phyloP scores from a whole-genome alignment of 2,113 vertebrate species.

The Aegithalos caudatus region DNA sequence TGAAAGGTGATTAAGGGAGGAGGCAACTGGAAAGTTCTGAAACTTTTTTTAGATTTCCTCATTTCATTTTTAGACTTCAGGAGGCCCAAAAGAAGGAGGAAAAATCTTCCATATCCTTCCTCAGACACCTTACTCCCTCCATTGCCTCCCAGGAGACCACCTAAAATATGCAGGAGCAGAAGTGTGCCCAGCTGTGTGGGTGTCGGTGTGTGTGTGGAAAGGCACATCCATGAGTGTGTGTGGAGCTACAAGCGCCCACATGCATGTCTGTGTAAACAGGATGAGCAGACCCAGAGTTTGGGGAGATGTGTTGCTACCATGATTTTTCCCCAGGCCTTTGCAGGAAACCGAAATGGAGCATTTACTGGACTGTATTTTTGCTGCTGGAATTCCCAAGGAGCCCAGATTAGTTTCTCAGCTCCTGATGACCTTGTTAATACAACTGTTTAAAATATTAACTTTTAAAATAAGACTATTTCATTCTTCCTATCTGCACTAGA shows the following conservation, averaged over 20 bases:
- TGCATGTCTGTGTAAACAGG: background rate
- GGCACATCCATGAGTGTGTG: background rate
- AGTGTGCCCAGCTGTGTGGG: background rate
- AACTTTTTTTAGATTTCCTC: background rate
- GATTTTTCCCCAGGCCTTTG: background rate
- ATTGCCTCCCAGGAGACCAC: background rate
- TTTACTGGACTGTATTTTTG: background rate
- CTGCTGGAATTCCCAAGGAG: background rate
- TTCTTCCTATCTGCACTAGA: background rate
- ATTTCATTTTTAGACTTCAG: background rate
- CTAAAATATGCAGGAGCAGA: background rate
- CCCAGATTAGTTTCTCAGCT: background rate
- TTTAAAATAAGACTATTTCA: background rate
- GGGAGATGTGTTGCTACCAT: background rate
- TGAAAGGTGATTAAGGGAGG: background rate
- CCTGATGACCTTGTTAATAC: background rate
- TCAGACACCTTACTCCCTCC: background rate
- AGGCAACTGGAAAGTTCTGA: background rate
- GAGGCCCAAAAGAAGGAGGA: background rate
- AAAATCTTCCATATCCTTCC: background rate
- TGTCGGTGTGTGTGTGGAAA: background rate
- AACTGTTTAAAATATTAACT: background rate
- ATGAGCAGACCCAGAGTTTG: background rate
- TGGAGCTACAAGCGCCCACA: fast-evolving
- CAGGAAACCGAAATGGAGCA: background rate